A percentile compares a stretch with the other conserved stretches of the same genome.
Conservation (phyloP, 2,113 vertebrate species). For the Myotis yumanensis region DNA sequence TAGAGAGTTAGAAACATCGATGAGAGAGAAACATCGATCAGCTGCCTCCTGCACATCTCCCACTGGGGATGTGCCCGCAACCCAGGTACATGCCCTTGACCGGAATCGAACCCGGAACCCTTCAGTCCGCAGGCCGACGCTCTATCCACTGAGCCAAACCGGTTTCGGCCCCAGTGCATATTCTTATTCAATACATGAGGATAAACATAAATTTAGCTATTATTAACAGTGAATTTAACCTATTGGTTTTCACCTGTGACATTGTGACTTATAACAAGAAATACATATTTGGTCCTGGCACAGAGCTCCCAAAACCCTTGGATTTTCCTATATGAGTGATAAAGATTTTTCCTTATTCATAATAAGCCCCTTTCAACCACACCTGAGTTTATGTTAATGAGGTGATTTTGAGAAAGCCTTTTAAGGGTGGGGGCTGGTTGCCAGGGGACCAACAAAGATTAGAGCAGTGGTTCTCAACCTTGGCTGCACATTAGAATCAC, state of each 20-base stretch:
- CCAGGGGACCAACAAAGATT: neutral
- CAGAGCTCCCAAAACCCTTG: neutral
- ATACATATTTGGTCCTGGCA: neutral
- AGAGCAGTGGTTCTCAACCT: neutral
- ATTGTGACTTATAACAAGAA: neutral
- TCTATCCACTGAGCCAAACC: too few relatives aligned
- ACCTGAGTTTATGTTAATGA: neutral
- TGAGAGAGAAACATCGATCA: too few relatives aligned
- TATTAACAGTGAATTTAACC: neutral
- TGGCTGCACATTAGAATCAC: too few relatives aligned
- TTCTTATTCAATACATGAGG: neutral
- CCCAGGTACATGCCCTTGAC: too few relatives aligned
- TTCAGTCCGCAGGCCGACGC: too few relatives aligned
- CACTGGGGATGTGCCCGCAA: too few relatives aligned
- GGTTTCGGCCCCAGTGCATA: neutral
- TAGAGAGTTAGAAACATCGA: too few relatives aligned
- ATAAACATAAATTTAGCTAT: neutral
- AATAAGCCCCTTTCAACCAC: neutral
- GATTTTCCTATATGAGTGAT: neutral
- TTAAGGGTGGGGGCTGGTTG: neutral
- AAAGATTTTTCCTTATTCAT: neutral
- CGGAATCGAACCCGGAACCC: too few relatives aligned
- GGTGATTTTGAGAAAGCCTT: neutral
- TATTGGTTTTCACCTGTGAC: neutral
- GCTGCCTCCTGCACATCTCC: too few relatives aligned